phyloP scores from a whole-genome alignment of 2,888 invertebrate genomes.

The Corbicula japonica region DNA sequence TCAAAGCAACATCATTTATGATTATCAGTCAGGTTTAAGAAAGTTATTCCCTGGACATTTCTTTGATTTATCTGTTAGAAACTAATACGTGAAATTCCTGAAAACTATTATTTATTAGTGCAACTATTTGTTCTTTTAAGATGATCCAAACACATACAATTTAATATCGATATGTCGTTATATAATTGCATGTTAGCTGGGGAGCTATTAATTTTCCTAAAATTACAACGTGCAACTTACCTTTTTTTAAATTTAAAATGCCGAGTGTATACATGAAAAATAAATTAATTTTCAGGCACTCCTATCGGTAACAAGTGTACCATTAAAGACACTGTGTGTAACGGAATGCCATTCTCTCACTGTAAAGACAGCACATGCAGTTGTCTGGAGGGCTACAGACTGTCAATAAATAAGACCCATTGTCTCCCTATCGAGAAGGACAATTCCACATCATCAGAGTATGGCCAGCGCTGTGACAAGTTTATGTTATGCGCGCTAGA shows the following conservation, averaged over 20 bases:
- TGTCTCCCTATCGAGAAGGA: constrained; percentile 49
- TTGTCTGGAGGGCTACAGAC: constrained; percentile 56
- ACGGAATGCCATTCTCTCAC: constrained; percentile 35
- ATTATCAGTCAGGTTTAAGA: no score
- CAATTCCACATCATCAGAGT: constrained; percentile 28
- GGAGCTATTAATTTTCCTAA: no score
- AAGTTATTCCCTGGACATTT: neutral
- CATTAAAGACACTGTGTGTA: constrained; percentile 16
- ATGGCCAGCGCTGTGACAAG: constrained; percentile 42
- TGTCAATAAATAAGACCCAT: constrained; percentile 17
- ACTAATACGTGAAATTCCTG: neutral
- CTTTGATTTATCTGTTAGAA: neutral
- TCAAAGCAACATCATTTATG: no score
- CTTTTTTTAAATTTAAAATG: no score
- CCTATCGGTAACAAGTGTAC: constrained; percentile 42
- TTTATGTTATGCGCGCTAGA: constrained; percentile 44
- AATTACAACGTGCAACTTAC: no score
- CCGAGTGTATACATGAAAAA: no score
- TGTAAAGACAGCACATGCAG: constrained; percentile 49
- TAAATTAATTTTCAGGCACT: constrained; percentile 38
- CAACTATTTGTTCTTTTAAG: no score
- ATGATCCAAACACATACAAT: no score
- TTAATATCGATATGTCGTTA: no score
- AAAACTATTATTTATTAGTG: no score
- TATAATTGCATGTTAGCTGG: no score